Evolutionary conservation across 2,888 invertebrate species (phyloP), one percentile per base, ranked within the genome.

Genomic region (Phorcus lineatus): DNA sequence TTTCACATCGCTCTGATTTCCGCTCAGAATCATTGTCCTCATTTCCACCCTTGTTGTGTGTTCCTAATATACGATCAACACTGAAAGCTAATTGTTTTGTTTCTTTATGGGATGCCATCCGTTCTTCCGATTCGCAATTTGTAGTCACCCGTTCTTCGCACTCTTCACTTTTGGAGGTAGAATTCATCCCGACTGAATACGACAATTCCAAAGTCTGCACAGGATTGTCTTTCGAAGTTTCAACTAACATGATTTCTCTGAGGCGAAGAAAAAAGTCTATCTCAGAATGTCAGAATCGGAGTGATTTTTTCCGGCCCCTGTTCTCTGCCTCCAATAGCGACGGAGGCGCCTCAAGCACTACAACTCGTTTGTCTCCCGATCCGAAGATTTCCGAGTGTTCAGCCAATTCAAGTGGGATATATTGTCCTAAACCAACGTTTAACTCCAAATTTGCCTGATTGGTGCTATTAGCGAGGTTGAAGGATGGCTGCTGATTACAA

Each of bases 391-490:
- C 74, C 52, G 24, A 31, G 74, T 40, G 47, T 52, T n/a, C 67
- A 17, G 70, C 53, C 47, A 62, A 28, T 52, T 67, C 19, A 67
- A 66, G 24, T 24, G 40, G 31, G 79, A 74, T 79, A 52, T 36
- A 36, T 55, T 79, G 70, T 74, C 47, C 77, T 66, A 40, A 66
- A 66, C 36, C 57, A 57, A 19, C 77, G 40, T 47, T 62, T 66
- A 57, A 77, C 24, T 66, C 62, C 62, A 40, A 77, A 66, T 31
- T 76, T 76, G 53, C 76, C 74, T 79, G 81, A 81, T 81, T 81
- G 81, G 81, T 79, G 76, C 81, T 77, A 81, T 81, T 81, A 81
- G 81, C 31, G 36, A 22, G 76, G 81, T 81, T 79, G 76, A 55
- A 77, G 81, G 77, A 79, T 79, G 54, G 53, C 31, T 31, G 54